Conservation (phyloP, 2,113 vertebrate species). For the Aldabrachelys gigantea region DNA sequence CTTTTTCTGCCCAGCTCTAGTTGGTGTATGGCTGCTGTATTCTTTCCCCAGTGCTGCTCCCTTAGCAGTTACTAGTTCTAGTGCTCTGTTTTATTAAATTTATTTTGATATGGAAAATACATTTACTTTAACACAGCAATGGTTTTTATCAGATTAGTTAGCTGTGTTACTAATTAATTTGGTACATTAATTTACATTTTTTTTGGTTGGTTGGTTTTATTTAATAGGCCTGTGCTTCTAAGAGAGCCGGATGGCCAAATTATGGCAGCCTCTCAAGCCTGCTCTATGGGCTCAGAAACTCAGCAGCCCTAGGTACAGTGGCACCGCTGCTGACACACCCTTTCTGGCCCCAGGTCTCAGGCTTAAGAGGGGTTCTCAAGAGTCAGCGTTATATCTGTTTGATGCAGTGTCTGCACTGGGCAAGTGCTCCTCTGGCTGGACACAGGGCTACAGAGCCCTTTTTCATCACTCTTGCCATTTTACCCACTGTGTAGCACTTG, state of each 20-base stretch:
- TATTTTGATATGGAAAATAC: background rate
- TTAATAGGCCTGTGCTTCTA: background rate
- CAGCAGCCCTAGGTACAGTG: background rate
- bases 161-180: background rate
- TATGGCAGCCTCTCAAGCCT: background rate
- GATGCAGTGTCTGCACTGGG: background rate
- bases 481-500: background rate
- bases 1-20: too few species aligned
- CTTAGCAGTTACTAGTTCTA: too few species aligned
- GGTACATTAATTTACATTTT: background rate
- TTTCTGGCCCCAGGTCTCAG: background rate
- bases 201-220: background rate
- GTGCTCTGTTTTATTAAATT: background rate
- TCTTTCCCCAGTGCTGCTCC: too few species aligned
- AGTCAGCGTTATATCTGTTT: background rate
- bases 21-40: too few species aligned
- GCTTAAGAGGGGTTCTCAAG: background rate
- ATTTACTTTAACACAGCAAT: background rate
- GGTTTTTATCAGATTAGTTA: background rate
- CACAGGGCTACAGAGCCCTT: background rate
- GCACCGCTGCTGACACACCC: background rate
- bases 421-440: background rate
- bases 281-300: background rate
- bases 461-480: background rate
- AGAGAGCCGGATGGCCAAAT: background rate